These are phyloP conservation scores for Stenotaenia linearis DNA, from an alignment of 2,888 invertebrate genomes.

Conservation along the genomic window DNA sequence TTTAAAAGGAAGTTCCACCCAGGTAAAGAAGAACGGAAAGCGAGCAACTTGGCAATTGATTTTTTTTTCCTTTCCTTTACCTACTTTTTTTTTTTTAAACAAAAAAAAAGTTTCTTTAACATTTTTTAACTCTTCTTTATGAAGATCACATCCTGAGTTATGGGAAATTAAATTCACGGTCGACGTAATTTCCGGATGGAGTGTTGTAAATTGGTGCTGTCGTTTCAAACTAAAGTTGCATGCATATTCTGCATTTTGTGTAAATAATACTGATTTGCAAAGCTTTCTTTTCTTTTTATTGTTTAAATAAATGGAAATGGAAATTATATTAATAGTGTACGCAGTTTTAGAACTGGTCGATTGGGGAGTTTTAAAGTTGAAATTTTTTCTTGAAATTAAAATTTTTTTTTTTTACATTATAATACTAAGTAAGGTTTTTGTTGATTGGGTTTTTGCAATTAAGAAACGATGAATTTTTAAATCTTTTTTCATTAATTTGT, in stretches of 20 bases:
- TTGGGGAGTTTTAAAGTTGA: neutral
- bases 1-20: neutral
- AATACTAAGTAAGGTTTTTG: too few relatives aligned
- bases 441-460: neutral
- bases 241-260: neutral
- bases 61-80: neutral
- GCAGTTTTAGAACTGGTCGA: neutral
- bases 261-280: neutral
- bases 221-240: neutral
- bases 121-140: neutral
- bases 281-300: neutral
- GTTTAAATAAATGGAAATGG: neutral
- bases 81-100: neutral
- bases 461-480: too few relatives aligned
- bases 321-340: neutral
- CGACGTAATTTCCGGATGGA: neutral
- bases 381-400: neutral
- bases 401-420: neutral
- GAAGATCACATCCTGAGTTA: conserved; percentile 20
- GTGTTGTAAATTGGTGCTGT: neutral
- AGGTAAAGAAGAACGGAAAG: neutral
- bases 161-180: conserved; percentile 19
- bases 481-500: neutral
- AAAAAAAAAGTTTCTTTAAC: neutral
- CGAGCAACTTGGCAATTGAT: conserved; percentile 12